Percentiles rank a stretch among this genome's conserved stretches.
Conservation (phyloP, 2,113 vertebrate genomes). For the Stegastes partitus region DNA sequence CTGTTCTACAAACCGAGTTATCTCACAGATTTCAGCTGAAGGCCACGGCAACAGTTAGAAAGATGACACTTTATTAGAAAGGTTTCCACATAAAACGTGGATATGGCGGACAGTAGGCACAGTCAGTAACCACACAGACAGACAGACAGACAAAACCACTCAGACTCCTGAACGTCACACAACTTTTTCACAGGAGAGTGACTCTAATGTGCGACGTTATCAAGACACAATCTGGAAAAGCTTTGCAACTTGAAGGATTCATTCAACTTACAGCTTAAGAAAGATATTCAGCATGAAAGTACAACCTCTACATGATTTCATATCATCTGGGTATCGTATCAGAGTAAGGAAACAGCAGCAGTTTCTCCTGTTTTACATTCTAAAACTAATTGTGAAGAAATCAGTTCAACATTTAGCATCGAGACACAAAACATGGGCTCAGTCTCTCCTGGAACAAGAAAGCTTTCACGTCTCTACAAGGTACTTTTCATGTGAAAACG, state of each 20-base stretch:
- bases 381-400: no score
- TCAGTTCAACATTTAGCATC: no score
- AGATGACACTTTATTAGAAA: constrained; percentile 68
- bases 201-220: neutral
- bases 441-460: no score
- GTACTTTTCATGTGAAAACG: no score
- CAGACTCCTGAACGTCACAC: neutral
- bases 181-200: neutral
- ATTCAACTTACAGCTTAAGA: neutral
- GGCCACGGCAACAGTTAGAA: constrained; percentile 25
- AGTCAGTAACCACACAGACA: constrained; percentile 47
- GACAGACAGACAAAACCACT: constrained; percentile 29
- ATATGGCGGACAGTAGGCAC: constrained; percentile 68
- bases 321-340: neutral
- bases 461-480: no score
- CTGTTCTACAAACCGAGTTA: neutral
- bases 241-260: neutral
- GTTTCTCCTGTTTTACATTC: no score
- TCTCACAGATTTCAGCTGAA: neutral
- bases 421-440: no score
- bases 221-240: constrained; percentile 21
- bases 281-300: neutral
- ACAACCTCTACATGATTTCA: neutral
- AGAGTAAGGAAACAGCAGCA: no score
- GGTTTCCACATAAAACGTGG: constrained; percentile 75